A percentile compares a stretch with the other conserved stretches of the same genome.
phyloP scores from a whole-genome alignment of 2,888 invertebrate genomes.

The Pristionchus mayeri region DNA sequence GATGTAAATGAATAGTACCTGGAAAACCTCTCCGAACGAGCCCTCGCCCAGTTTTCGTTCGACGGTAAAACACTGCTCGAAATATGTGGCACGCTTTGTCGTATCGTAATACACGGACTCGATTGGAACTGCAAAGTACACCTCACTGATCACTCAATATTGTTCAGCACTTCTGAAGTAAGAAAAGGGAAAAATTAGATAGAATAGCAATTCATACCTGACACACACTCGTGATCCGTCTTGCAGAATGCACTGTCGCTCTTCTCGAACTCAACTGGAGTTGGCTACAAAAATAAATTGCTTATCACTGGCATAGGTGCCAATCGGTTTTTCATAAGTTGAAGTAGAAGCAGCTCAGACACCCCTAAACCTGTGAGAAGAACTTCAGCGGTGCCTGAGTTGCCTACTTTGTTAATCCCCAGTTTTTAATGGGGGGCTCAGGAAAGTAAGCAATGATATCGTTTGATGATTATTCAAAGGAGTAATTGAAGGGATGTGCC shows the following conservation, averaged over 20 bases:
- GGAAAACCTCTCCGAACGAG: constrained; percentile 83
- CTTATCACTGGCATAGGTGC: neutral
- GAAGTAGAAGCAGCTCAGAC: neutral
- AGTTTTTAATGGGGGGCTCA: too few relatives aligned
- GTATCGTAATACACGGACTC: constrained; percentile 75
- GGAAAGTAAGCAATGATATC: too few relatives aligned
- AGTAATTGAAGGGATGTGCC: neutral
- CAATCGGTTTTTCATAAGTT: neutral
- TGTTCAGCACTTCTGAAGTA: too few relatives aligned
- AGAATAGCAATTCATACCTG: neutral
- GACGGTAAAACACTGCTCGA: constrained; percentile 83
- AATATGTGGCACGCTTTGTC: constrained; percentile 80
- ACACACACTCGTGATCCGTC: constrained; percentile 40
- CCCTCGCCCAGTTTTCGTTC: constrained; percentile 83
- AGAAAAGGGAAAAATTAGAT: constrained; percentile 9
- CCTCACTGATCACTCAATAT: too few relatives aligned
- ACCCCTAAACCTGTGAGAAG: too few relatives aligned
- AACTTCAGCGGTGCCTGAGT: too few relatives aligned
- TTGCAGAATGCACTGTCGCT: constrained; percentile 22
- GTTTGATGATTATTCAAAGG: too few relatives aligned
- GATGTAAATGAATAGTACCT: neutral
- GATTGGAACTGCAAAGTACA: constrained; percentile 9
- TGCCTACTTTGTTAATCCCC: too few relatives aligned
- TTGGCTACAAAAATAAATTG: neutral
- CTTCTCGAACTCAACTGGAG: neutral